These are phyloP conservation scores for Balearica regulorum DNA, from an alignment of 2,797 vertebrate genomes.

Conservation along the genomic window DNA sequence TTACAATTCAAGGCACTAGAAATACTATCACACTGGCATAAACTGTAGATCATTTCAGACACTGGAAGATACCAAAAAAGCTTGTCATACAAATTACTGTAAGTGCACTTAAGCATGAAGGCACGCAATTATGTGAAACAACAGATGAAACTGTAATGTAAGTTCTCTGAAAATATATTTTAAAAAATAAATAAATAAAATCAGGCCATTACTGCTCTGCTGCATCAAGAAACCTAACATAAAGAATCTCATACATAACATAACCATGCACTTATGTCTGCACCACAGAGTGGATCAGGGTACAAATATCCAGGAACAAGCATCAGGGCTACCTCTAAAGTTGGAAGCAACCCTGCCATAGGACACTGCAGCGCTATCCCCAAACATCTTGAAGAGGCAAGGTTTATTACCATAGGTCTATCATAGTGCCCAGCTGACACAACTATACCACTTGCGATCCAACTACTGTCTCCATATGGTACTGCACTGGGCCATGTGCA, in stretches of 20 bases:
- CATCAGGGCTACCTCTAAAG: not conserved
- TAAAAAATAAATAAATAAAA: not conserved
- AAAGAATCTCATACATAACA: not conserved
- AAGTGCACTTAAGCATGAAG: not conserved
- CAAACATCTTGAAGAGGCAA: not conserved
- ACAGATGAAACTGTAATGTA: not conserved
- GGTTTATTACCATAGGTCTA: not conserved
- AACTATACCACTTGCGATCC: accelerated
- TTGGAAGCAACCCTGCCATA: not conserved
- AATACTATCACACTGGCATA: not conserved
- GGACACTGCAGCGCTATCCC: not conserved
- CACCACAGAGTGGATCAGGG: not conserved
- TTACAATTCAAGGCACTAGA: not conserved
- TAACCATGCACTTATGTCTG: not conserved
- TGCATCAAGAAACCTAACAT: not conserved
- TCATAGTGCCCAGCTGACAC: not conserved
- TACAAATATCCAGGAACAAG: not conserved
- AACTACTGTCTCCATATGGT: not conserved
- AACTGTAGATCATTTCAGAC: not conserved
- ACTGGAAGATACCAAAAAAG: not conserved
- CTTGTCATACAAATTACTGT: not conserved
- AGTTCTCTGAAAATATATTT: not conserved
- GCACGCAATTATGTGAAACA: not conserved
- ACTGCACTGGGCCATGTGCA: not conserved
- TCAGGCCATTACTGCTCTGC: not conserved